Base-by-base conservation (phyloP, 2,888 invertebrate genomes). In the Thymelicus acteon region DNA sequence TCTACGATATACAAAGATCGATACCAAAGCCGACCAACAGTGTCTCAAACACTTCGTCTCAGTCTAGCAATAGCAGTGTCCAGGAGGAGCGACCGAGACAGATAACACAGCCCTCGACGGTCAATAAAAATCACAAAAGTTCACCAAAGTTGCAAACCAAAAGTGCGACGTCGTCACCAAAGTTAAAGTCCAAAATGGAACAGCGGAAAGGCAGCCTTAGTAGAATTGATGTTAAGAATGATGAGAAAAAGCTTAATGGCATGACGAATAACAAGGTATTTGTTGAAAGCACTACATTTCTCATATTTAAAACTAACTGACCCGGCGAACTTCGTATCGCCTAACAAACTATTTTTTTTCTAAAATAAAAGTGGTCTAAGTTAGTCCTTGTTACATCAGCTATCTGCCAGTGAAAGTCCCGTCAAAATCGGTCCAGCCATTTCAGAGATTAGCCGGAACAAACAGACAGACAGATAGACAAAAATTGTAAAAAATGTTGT, bases 111-210 rank as follows among this genome's bases (percentile, higher is more conserved):
- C 71, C 71, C 0, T 71, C 71, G 5, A 71, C 71, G 13, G 71
- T 71, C 6, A 71, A 71, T 12, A 91, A 86, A 72, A 90, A 83
- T 63, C 70, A 89, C 13, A 89, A 86, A 78, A 86, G 88, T 2
- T 94, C 94, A 0, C 93, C 94, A 2, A 93, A 93, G 76, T 73
- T 92, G 31, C 31, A 31, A 72, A 84, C 89, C 8, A 92, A 94
- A 79, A 94, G 94, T 77, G 93, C 93, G 0, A 88, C 90, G 5
- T 93, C 92, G 0, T 94, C 93, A 2, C 94, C 94, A 0, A 94
- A 94, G 76, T 78, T 93, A 66, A 89, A 83, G 73, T 82, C 90
- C 0, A 92, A 85, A 82, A 80, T 89, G 72, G 94, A 94, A 71
- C 90, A 90, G 75, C 79, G 94, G 13, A 94, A 94, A 80, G 90